Base-by-base conservation (phyloP, 2,888 invertebrate species). In the Lithophane leautieri region DNA sequence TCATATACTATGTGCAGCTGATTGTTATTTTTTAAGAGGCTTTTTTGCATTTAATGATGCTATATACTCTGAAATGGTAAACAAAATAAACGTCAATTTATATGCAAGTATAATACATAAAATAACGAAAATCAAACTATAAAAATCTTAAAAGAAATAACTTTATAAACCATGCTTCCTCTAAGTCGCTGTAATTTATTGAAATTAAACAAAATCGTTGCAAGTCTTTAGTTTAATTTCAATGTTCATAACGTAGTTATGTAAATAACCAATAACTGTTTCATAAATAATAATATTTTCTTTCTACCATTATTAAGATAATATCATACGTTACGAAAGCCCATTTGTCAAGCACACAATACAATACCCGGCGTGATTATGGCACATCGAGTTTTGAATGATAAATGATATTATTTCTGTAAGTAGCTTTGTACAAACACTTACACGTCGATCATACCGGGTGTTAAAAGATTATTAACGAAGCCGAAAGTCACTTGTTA, bases 1-100 rank as follows among this genome's bases (percentile, higher is more conserved):
- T 74, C 79, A 72, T 86, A 80, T 73, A 76, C 79, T 80, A 83
- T 85, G 90, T 90, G 90, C 89, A 86, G 89, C 88, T 84, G 86
- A 78, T 84, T 91, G 92, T 95, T 95, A 95, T 94, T 94, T 94
- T 94, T 96, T 95, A 63, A 73, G 73, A 87, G 93, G 93, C 90
- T 94, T 94, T 92, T 94, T 96, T 79, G 84, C 81, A 81, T 81
- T 81, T 94, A 96, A 92, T 91, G 96, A 95, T 88, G 94, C 92
- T 93, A 95, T 93, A 94, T 94, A 96, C 86, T 96, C 96, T 96
- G 96, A 96, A 96, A 95, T 84, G 91, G 93, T 91, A 96, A 95
- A 96, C 91, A 94, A 92, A 94, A 94, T 92, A 83, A 75, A 77
- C 67, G 65, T 81, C 70, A 83, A 85, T 81, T 77, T 69, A 73